Percentiles rank a stretch among this genome's conserved stretches.
Conservation (phyloP, 1,140 invertebrate species). For the Drepana arcuata region DNA sequence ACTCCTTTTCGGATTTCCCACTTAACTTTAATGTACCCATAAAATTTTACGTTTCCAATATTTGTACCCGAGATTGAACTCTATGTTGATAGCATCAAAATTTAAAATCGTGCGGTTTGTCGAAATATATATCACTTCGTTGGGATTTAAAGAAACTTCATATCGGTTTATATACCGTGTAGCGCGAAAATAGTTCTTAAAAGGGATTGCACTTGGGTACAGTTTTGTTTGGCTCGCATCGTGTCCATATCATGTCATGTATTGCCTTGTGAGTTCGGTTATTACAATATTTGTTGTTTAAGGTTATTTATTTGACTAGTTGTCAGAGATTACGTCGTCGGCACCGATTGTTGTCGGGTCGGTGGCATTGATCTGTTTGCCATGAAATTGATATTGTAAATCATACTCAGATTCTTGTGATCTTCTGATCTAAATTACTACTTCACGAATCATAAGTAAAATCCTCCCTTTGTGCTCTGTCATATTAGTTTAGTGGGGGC, state of each 20-base stretch:
- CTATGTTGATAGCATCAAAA: slow-evolving; percentile 22
- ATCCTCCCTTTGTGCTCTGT: too few species aligned
- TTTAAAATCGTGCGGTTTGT: slow-evolving; percentile 19
- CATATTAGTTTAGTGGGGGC: too few species aligned
- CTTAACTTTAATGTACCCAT: slow-evolving; percentile 64
- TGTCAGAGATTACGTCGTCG: slow-evolving; percentile 32
- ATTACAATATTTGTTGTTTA: slow-evolving; percentile 64
- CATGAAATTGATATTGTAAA: slow-evolving; percentile 20
- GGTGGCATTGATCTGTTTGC: slow-evolving; percentile 28
- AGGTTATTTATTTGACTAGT: slow-evolving; percentile 57
- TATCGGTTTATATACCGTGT: slow-evolving; percentile 20
- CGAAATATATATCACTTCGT: slow-evolving; percentile 39
- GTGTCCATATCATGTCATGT: slow-evolving; percentile 16
- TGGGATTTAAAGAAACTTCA: slow-evolving; percentile 38
- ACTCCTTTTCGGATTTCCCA: slow-evolving; percentile 65
- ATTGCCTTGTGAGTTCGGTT: slow-evolving; percentile 28
- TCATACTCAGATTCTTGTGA: slow-evolving; percentile 16
- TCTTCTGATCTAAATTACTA: too few species aligned
- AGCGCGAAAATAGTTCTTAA: slow-evolving; percentile 27
- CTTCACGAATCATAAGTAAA: too few species aligned
- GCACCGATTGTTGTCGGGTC: slow-evolving; percentile 22
- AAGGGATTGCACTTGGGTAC: slow-evolving; percentile 11
- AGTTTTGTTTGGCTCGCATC: slow-evolving; percentile 25
- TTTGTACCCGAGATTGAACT: slow-evolving; percentile 17
- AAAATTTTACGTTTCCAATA: slow-evolving; percentile 60